Percentiles rank a stretch among this genome's conserved stretches.
These are phyloP conservation scores for Lamproptera curius DNA, from an alignment of 2,888 invertebrate genomes.

Conservation along the genomic window DNA sequence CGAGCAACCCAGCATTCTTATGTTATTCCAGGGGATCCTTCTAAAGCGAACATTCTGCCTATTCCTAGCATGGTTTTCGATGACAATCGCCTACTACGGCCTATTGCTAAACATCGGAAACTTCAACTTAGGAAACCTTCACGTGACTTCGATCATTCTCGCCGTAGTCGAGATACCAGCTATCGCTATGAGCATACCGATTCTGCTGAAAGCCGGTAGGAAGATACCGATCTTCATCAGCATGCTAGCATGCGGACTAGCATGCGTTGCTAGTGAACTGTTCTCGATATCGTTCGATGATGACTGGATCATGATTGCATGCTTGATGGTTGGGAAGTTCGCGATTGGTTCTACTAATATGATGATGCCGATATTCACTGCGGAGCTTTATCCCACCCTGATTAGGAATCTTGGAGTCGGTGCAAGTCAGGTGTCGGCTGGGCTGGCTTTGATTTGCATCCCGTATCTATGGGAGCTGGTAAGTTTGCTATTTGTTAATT, in stretches of 20 bases:
- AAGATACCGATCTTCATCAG: constrained; percentile 84
- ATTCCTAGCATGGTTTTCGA: constrained; percentile 86
- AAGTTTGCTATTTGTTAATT: too few species aligned
- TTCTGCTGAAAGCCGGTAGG: constrained; percentile 85
- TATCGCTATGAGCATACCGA: constrained; percentile 85
- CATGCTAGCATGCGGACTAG: constrained; percentile 82
- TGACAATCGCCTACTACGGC: constrained; percentile 88
- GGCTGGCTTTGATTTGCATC: constrained; percentile 85
- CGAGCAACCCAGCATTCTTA: constrained; percentile 76
- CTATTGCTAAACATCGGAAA: constrained; percentile 84
- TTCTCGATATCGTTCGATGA: constrained; percentile 72
- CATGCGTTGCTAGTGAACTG: constrained; percentile 81
- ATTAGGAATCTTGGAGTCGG: constrained; percentile 85
- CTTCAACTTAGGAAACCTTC: constrained; percentile 86
- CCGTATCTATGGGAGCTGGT: constrained; percentile 89
- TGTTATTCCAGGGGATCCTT: constrained; percentile 82
- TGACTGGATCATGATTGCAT: constrained; percentile 84
- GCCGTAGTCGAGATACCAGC: constrained; percentile 89
- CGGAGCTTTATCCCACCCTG: constrained; percentile 84
- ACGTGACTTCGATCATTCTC: constrained; percentile 84
- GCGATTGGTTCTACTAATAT: constrained; percentile 88
- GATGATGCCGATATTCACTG: constrained; percentile 86
- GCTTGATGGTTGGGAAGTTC: constrained; percentile 89
- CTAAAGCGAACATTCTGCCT: constrained; percentile 83
- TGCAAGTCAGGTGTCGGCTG: constrained; percentile 86